A percentile compares a stretch with the other conserved stretches of the same genome.
These are phyloP conservation scores for Idaea biselata DNA, from an alignment of 2,888 invertebrate genomes.

Conservation along the genomic window DNA sequence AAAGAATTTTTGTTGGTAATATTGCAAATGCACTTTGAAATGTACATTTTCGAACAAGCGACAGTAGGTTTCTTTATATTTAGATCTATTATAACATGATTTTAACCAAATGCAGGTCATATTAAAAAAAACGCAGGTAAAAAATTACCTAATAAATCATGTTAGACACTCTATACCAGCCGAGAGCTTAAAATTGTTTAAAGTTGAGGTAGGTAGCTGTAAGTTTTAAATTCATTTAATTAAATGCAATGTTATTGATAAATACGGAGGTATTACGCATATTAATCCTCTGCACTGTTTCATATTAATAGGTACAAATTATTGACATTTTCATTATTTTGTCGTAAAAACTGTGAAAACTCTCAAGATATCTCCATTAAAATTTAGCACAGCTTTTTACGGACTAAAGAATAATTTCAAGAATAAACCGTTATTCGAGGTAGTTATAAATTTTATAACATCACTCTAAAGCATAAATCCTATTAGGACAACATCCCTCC, in stretches of 20 bases:
- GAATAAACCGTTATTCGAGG: background rate
- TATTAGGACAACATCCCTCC: background rate
- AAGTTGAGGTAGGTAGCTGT: too few relatives aligned
- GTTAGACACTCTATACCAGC: too few relatives aligned
- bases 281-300: too few relatives aligned
- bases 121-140: too few relatives aligned
- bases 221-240: too few relatives aligned
- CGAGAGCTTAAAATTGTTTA: too few relatives aligned
- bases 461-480: constrained; percentile 6
- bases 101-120: too few relatives aligned
- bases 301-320: too few relatives aligned
- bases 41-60: background rate
- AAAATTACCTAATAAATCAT: too few relatives aligned
- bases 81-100: too few relatives aligned
- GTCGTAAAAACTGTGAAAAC: background rate
- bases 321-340: background rate
- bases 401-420: background rate
- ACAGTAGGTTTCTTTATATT: background rate
- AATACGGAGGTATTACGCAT: too few relatives aligned
- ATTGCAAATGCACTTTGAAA: background rate
- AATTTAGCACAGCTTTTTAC: background rate
- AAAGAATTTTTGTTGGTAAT: background rate
- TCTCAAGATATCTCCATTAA: background rate
- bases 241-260: too few relatives aligned
- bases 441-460: constrained; percentile 1